Base-by-base conservation (phyloP, 2,113 vertebrate genomes). In the Sminthopsis crassicaudata region DNA sequence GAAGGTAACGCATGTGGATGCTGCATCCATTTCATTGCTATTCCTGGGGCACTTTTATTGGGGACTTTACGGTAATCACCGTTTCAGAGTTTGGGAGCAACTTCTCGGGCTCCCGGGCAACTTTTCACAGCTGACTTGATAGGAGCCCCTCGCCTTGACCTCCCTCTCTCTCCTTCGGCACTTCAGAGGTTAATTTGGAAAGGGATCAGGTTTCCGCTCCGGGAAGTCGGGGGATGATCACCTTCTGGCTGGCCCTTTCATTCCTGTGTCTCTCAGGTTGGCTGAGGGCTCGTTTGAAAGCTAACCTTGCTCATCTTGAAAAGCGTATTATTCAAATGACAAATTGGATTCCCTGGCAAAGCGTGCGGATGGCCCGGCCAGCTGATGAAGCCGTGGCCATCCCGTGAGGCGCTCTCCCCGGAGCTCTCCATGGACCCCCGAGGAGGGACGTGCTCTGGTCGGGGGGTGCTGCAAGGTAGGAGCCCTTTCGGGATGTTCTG, bases 131-230 rank as follows among this genome's bases (percentile, higher is more conserved):
- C 96, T 98, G 97, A 98, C 98, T 98, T 93, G 95, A 93, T 97
- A 96, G 95, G 92, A 91, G 97, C 97, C 54, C 94, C 94, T 89
- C 51, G 97, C 67, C 96, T 96, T 98, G 98, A 98, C 98, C 98
- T 98, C 98, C 23, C 67, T 76, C 67, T 84, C 30, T 0, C 91
- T 97, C 96, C 92, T 97, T 93, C 98, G 96, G 99, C 98, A 98
- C 98, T 98, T 98, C 93, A 98, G 98, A 98, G 99, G 99, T 99
- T 99, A 99, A 99, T 98, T 98, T 97, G 97, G 97, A 98, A 96
- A 93, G 53, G 98, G 98, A 98, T 99, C 98, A 90, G 96, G 97
- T 99, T 99, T 98, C 98, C 98, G 98, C 98, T 91, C 94, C 92
- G 97, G 98, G 98, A 98, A 97, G 97, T 97, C 97, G 98, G 91